Evolutionary conservation across 2,888 invertebrate genomes (phyloP), one percentile per base, ranked within the genome.

Genomic region (Tridacna crocea): DNA sequence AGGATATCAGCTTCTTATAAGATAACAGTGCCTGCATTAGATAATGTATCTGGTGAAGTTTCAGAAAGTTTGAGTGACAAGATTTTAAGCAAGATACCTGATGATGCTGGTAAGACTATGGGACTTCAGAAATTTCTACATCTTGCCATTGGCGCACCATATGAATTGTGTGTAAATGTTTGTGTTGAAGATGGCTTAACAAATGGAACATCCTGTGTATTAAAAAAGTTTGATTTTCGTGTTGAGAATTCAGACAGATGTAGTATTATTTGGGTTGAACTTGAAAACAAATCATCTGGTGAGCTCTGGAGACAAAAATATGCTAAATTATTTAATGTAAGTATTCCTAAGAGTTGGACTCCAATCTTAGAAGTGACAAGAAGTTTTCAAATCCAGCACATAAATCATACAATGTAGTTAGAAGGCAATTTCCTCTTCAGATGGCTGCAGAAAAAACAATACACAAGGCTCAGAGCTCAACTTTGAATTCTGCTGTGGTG

Each of bases 381-480:
- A 60, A 58, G 70, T 26, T 84, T 87, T 61, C 11, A 47, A 47
- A 60, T 82, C 60, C 61, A 72, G 13, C 73, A 58, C 26, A 78
- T 75, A 46, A 75, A 17, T 15, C 76, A 19, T 73, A 46, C 19
- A 70, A 72, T n/a, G 79, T 80, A 17, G 66, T 51, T 26, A 47
- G 87, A 36, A 68, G 74, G 22, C 82, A 87, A 61, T 84, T 87
- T 84, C 84, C 84, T 22, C 24, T 87, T 17, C 58, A 70, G n/a
- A 46, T 77, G 19, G 58, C 82, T 12, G 76, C 80, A 51, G 84
- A 72, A 36, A 86, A 82, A 75, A 80, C 84, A 55, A 74, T 86
- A 22, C 61, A 61, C 24, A 61, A 61, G 61, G 19, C 61, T 22
- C 61, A 61, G 22, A 22, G 61, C 13, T 58, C 84, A 82, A 61